Conservation (phyloP, 2,888 invertebrate species). For the Thera britannica region DNA sequence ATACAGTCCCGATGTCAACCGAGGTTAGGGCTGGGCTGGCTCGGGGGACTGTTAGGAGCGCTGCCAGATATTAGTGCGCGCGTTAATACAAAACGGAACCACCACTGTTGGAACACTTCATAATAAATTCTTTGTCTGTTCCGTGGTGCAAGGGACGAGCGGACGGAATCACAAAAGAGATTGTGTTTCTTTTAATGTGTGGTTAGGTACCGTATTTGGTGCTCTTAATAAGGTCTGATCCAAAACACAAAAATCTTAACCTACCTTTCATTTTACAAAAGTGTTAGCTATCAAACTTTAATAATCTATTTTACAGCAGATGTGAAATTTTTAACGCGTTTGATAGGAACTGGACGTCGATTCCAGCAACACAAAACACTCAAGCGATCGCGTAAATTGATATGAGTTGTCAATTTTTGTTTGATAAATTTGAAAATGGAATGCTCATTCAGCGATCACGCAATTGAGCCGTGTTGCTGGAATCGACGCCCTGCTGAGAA, state of each 20-base stretch:
- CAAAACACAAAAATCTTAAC: too few species aligned
- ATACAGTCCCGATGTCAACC: neutral
- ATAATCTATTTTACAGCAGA: too few species aligned
- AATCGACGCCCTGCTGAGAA: neutral
- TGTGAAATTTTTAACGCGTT: too few species aligned
- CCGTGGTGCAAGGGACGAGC: conserved; percentile 23
- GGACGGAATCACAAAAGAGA: neutral
- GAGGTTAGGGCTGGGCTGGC: conserved; percentile 7
- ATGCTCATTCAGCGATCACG: too few species aligned
- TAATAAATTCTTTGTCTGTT: conserved; percentile 38
- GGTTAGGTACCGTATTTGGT: neutral
- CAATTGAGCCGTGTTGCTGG: too few species aligned
- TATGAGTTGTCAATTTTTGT: too few species aligned
- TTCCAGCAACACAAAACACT: too few species aligned
- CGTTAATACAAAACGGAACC: conserved; percentile 38
- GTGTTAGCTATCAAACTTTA: too few species aligned
- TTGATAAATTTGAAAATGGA: too few species aligned
- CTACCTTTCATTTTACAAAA: too few species aligned
- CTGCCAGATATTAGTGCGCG: conserved; percentile 40
- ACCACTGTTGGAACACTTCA: conserved; percentile 36
- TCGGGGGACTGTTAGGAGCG: conserved; percentile 29
- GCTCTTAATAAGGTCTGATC: neutral
- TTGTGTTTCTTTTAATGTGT: neutral
- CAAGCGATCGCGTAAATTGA: too few species aligned
- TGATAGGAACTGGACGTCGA: too few species aligned